Conservation (phyloP, 2,888 invertebrate species). For the Habrosyne pyritoides region DNA sequence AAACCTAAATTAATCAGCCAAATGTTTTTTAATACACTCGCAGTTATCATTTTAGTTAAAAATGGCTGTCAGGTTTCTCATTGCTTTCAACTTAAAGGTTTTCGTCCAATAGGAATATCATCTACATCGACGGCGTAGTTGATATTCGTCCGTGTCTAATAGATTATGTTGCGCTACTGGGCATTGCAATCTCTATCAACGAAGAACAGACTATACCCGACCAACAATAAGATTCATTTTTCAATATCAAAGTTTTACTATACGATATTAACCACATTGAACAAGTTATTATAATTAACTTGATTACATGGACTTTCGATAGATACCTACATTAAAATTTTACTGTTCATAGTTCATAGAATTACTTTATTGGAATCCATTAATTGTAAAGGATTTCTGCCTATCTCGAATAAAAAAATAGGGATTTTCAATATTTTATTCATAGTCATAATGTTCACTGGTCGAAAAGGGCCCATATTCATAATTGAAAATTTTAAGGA, state of each 20-base stretch:
- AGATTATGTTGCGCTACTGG: slow-evolving; percentile 68
- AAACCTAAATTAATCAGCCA: no score
- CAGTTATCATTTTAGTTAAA: no score
- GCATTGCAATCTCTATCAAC: slow-evolving; percentile 34
- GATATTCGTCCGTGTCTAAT: slow-evolving; percentile 58
- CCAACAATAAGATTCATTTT: background rate
- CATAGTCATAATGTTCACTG: no score
- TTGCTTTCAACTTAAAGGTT: slow-evolving; percentile 38
- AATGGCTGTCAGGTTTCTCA: background rate
- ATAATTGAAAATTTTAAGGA: no score
- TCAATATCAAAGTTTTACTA: background rate
- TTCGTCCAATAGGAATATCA: slow-evolving; percentile 37
- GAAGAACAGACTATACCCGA: slow-evolving; percentile 12
- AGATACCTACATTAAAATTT: background rate
- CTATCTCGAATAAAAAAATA: background rate
- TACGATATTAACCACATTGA: background rate
- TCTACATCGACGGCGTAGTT: slow-evolving; percentile 45
- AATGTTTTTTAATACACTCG: no score
- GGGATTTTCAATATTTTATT: background rate
- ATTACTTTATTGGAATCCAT: background rate
- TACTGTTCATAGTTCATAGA: background rate
- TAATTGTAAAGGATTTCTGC: background rate
- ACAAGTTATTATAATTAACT: background rate
- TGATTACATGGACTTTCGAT: background rate
- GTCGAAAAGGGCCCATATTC: no score